A percentile compares a stretch with the other conserved stretches of the same genome.
These are phyloP conservation scores for Lycaon pictus DNA, from an alignment of 2,113 vertebrate genomes.

Conservation along the genomic window DNA sequence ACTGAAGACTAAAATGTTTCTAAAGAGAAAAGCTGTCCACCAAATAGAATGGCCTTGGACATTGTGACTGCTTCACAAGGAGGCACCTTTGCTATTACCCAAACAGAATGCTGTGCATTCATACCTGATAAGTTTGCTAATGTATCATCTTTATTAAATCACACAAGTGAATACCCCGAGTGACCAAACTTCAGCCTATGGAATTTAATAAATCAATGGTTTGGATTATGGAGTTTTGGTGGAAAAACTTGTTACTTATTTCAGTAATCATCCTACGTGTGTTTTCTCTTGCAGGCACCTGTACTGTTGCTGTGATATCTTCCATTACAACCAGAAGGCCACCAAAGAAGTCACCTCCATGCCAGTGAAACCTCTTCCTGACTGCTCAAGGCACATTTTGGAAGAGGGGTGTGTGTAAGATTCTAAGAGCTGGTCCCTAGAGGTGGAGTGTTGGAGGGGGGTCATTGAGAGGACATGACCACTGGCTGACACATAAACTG, in stretches of 20 bases:
- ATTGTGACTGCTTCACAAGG: neutral
- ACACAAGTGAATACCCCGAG: neutral
- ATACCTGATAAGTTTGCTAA: neutral
- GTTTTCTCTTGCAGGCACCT: neutral
- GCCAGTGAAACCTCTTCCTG: neutral
- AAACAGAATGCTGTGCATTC: neutral
- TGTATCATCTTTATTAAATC: neutral
- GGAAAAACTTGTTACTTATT: neutral
- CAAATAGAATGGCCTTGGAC: neutral
- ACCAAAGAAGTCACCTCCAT: neutral
- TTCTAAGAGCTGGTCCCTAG: neutral
- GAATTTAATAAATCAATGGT: neutral
- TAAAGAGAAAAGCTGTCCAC: neutral
- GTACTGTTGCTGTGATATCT: neutral
- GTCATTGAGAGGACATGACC: neutral
- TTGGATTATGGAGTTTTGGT: neutral
- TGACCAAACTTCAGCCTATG: neutral
- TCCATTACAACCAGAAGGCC: neutral
- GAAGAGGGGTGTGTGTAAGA: neutral
- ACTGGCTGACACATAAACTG: rapidly evolving
- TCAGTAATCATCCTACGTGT: neutral
- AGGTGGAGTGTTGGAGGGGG: neutral
- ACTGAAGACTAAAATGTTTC: neutral
- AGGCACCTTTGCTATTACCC: neutral
- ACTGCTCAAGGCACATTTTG: neutral